Percentiles rank a stretch among this genome's conserved stretches.
Evolutionary conservation across 2,113 vertebrate genomes (phyloP).

Genomic region (Monopterus albus): DNA sequence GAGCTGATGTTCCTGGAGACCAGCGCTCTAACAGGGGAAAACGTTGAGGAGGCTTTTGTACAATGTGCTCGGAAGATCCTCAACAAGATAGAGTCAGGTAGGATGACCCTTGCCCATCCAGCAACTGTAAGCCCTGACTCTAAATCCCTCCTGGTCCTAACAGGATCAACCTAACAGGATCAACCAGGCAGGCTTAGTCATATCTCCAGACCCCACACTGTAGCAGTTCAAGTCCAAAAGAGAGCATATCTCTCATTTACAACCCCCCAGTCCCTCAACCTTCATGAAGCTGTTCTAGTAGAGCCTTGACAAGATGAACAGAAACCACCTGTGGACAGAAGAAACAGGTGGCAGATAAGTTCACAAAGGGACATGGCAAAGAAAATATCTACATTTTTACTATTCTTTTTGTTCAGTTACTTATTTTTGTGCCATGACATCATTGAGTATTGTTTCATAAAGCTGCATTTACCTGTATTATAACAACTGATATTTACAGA

Average conservation of each 20-base stretch:
- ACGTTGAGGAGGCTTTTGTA: conserved; percentile 92
- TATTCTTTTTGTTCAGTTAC: no score
- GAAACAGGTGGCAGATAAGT: not conserved
- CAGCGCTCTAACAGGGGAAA: conserved; percentile 92
- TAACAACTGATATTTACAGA: no score
- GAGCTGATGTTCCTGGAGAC: conserved; percentile 95
- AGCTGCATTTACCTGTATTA: not conserved
- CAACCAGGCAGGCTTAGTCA: not conserved
- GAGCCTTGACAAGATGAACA: not conserved
- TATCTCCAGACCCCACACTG: no score
- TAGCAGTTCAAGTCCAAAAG: not conserved
- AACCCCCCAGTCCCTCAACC: not conserved
- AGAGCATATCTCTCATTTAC: not conserved
- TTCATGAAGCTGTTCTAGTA: not conserved
- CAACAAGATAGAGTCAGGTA: conserved; percentile 95
- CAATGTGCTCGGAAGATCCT: conserved; percentile 94
- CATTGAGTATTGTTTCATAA: not conserved
- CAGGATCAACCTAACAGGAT: conserved; percentile 7
- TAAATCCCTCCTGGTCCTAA: conserved; percentile 8
- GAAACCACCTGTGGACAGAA: not conserved
- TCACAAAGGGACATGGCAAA: no score
- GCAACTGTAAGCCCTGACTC: not conserved
- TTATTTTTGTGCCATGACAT: no score
- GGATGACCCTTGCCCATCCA: conserved; percentile 3
- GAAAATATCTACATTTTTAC: not conserved